Conservation (phyloP, 2,797 vertebrate species). For the Masticophis lateralis region DNA sequence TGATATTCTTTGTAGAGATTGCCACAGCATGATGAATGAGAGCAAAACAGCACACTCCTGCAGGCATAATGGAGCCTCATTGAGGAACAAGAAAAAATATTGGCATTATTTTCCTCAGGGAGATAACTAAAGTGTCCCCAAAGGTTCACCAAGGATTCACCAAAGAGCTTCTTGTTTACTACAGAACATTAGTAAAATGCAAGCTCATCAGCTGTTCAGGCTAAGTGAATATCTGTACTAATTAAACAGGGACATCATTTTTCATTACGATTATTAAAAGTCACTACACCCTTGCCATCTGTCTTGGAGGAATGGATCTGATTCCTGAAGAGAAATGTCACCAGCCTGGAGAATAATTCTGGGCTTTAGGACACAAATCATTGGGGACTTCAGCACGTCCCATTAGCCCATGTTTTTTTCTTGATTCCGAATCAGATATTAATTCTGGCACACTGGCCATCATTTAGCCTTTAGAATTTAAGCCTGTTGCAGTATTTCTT, state of each 20-base stretch:
- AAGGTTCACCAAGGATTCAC: neutral
- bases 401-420: neutral
- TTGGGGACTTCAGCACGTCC: neutral
- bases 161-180: conserved; percentile 1
- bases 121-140: conserved; percentile 61
- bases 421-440: conserved; percentile 2
- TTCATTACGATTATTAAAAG: conserved; percentile 35
- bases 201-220: neutral
- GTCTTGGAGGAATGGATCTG: neutral
- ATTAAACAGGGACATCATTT: conserved; percentile 20
- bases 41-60: neutral
- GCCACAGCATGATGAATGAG: neutral
- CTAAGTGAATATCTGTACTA: conserved; percentile 33
- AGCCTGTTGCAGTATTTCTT: conserved; percentile 4
- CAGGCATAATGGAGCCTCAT: neutral
- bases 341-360: conserved; percentile 26
- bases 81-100: conserved; percentile 6
- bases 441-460: conserved; percentile 8
- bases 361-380: conserved; percentile 17
- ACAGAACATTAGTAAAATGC: conserved; percentile 5
- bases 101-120: conserved; percentile 9
- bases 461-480: conserved; percentile 14
- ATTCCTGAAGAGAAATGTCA: conserved; percentile 35
- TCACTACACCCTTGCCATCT: conserved; percentile 21
- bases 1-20: neutral